A percentile compares a stretch with the other conserved stretches of the same genome.
Conservation (phyloP, 2,113 vertebrate species). For the Nycticebus coucang region DNA sequence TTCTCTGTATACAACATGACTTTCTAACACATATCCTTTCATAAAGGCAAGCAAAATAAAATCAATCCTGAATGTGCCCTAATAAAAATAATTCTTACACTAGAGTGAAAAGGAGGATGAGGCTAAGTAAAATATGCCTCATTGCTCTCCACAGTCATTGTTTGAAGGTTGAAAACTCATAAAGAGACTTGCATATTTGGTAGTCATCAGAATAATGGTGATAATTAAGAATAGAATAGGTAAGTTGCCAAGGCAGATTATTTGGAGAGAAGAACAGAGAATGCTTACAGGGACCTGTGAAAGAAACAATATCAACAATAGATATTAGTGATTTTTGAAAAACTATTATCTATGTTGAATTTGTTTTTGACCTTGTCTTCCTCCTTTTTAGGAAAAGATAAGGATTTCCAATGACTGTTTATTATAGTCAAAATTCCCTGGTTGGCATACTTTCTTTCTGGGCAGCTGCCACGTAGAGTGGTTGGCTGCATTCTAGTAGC, state of each 20-base stretch:
- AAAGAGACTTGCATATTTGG: not conserved
- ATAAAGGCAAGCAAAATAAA: slow-evolving; percentile 17
- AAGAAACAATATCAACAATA: not conserved
- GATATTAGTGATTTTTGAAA: not conserved
- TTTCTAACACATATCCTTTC: not conserved
- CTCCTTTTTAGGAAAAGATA: not conserved
- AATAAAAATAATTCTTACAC: not conserved
- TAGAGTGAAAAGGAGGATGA: not conserved
- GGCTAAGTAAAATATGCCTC: not conserved
- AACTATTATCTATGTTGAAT: not conserved
- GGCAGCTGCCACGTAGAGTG: not conserved
- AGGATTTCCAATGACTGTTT: not conserved
- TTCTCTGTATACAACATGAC: not conserved
- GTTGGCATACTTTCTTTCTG: not conserved
- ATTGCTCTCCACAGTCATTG: not conserved
- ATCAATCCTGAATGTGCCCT: not conserved
- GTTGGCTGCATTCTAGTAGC: not conserved
- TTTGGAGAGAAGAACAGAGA: not conserved
- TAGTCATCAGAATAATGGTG: not conserved
- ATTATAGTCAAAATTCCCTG: not conserved
- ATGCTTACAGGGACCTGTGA: not conserved
- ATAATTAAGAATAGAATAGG: too few relatives aligned
- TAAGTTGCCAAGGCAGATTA: not conserved
- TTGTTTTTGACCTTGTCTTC: slow-evolving; percentile 5
- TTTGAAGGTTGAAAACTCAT: not conserved